Evolutionary conservation across 2,797 vertebrate species (phyloP).

Genomic region (Microcaecilia unicolor): DNA sequence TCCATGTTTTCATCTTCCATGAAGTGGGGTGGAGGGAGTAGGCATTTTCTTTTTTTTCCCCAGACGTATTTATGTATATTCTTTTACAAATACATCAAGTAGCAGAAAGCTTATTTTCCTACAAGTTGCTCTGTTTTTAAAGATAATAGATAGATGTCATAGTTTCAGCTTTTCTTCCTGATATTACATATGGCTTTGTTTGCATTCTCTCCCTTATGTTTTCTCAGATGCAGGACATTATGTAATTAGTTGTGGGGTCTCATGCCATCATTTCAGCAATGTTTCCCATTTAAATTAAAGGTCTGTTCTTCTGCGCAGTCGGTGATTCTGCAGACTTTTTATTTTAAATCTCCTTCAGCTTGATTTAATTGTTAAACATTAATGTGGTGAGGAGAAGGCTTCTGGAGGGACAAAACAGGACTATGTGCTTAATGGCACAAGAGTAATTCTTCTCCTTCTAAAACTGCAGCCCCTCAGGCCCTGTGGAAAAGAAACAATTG

Average conservation of each 20-base stretch:
- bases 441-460: constrained; percentile 79
- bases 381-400: constrained; percentile 57
- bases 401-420: constrained; percentile 62
- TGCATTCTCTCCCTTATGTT: constrained; percentile 72
- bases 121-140: constrained; percentile 31
- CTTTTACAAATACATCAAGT: constrained; percentile 1
- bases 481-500: constrained; percentile 75
- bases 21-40: no score
- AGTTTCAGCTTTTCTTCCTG: constrained; percentile 35
- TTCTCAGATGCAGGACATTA: constrained; percentile 93
- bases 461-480: constrained; percentile 76
- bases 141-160: constrained; percentile 28
- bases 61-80: background rate
- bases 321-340: constrained; percentile 69
- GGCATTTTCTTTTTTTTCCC: background rate
- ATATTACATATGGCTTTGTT: constrained; percentile 58
- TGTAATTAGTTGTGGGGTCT: constrained; percentile 81
- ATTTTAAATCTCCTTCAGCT: constrained; percentile 63
- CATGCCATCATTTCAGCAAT: constrained; percentile 61
- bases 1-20: no score
- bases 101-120: constrained; percentile 24
- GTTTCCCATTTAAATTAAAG: constrained; percentile 75
- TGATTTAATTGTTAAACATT: constrained; percentile 75
- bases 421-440: constrained; percentile 67
- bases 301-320: constrained; percentile 62